A percentile compares a stretch with the other conserved stretches of the same genome.
Conservation (phyloP, 1,140 invertebrate genomes). For the Drosophila setifemur region DNA sequence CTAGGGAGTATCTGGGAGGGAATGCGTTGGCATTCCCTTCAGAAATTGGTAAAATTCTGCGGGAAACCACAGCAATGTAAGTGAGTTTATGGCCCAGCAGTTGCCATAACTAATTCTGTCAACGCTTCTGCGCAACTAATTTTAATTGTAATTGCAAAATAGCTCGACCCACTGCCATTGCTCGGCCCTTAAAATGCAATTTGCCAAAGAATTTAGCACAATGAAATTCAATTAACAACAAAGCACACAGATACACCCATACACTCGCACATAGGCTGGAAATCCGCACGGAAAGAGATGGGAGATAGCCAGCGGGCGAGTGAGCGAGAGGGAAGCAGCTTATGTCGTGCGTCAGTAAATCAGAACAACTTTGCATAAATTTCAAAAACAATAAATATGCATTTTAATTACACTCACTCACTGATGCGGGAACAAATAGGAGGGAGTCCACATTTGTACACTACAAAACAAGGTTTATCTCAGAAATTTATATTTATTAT, state of each 20-base stretch:
- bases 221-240: conserved; percentile 60
- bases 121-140: conserved; percentile 40
- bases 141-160: conserved; percentile 64
- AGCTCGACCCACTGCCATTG: conserved; percentile 24
- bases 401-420: conserved; percentile 38
- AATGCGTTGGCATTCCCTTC: neutral
- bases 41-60: neutral
- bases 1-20: neutral
- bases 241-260: conserved; percentile 4
- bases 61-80: conserved; percentile 4
- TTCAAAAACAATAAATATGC: conserved; percentile 24
- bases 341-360: conserved; percentile 34
- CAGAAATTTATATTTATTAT: too few species aligned
- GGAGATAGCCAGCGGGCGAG: too few species aligned
- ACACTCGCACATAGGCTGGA: too few species aligned
- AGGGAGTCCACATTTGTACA: neutral
- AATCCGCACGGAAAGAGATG: too few species aligned
- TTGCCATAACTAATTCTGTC: conserved; percentile 23
- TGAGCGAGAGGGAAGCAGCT: neutral
- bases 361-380: conserved; percentile 38
- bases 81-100: conserved; percentile 11
- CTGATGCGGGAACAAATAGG: neutral
- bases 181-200: conserved; percentile 53
- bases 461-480: neutral
- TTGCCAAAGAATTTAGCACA: conserved; percentile 60